Conservation (phyloP, 2,888 invertebrate species). For the Lottia scabra region DNA sequence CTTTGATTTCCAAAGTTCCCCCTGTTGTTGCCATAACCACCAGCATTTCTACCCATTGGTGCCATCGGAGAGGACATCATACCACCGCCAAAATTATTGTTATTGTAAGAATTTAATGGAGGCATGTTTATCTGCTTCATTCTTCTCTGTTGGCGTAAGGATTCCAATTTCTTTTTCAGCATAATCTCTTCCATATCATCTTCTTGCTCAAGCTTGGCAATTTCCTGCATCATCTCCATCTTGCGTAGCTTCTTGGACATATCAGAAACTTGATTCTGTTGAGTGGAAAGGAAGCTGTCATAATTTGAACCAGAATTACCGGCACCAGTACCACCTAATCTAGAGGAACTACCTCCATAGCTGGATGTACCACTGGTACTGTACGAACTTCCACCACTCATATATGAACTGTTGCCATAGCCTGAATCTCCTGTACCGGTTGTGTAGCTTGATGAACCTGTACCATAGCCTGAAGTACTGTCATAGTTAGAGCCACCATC, state of each 20-base stretch:
- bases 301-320: not conserved
- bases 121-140: not conserved
- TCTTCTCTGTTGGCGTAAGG: not conserved
- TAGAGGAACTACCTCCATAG: not conserved
- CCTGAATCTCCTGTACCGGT: no score
- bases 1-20: no score
- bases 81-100: no score
- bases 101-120: no score
- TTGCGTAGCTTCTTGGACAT: constrained; percentile 2
- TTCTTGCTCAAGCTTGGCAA: not conserved
- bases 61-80: no score
- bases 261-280: not conserved
- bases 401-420: not conserved
- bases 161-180: not conserved
- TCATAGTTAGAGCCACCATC: no score
- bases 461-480: no score
- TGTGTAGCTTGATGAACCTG: no score
- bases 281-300: not conserved
- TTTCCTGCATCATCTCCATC: constrained; percentile 8
- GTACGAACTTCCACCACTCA: not conserved
- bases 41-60: no score
- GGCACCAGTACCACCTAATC: no score
- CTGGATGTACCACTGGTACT: not conserved
- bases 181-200: not conserved
- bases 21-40: no score